Base-by-base conservation (phyloP, 2,888 invertebrate species). In the Mythimna albipuncta region DNA sequence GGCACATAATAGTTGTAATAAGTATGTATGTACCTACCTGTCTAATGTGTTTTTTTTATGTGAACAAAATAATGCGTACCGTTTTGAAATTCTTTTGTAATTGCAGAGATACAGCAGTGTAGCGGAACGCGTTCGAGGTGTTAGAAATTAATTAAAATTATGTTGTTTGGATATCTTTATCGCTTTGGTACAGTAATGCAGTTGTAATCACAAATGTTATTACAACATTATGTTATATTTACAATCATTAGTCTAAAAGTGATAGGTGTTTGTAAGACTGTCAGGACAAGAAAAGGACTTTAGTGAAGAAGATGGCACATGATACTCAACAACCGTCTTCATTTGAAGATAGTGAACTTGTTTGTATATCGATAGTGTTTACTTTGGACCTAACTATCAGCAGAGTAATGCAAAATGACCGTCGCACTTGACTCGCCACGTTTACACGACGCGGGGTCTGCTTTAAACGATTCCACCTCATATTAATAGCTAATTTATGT, bases 401-500 rank as follows among this genome's bases (percentile, higher is more conserved):
- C 32, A 69, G 19, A 64, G 57, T 44, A 70, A 58, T 73, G 64
- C 70, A 55, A 71, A 72, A 62, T 64, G 41, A 58, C 54, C 32
- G 38, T 59, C 19, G 21, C 62, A 69, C 62, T 64, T 55, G 47
- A 61, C 44, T 77, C 21, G 58, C 38, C 19, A 58, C 7, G 55
- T 64, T 54, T 50, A 52, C 26, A 26, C 67, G 59, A 10, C 55
- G 50, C 58, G 21, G 52, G 38, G 50, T 57, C 50, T 64, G n/a
- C 66, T 66, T 55, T 11, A 61, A 67, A 76, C 68, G 66, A 72
- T 77, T 83, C 79, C 79, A 79, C 86, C 70, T 77, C 76, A 74
- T 76, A 83, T 75, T 78, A 75, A 71, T 73, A 77, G 67, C 50
- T 66, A 75, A 85, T 83, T 81, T 77, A 83, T 79, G 75, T 79